Evolutionary conservation across 2,113 vertebrate species (phyloP), one percentile per base, ranked within the genome.

Genomic region (Heterochromis multidens): DNA sequence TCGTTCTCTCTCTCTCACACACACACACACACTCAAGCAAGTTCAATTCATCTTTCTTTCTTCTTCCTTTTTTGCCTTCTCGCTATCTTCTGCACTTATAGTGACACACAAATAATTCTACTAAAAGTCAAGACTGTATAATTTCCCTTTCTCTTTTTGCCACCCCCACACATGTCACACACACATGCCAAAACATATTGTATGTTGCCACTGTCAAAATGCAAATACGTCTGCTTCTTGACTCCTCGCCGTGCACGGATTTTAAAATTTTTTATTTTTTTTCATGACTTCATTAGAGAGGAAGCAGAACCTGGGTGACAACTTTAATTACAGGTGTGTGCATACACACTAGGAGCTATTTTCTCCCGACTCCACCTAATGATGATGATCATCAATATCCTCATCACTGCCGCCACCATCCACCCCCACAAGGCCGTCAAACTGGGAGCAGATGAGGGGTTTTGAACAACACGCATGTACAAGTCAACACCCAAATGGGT

Each of bases 281-380:
- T 58, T 57, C 1, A 60, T 79, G 79, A 84, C 89, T 93, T 94
- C 87, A 94, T 93, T 93, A 91, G 83, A 86, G 62, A 65, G 77
- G 25, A 82, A 90, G 88, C 59, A 8, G 23, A 85, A 88, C 79
- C 82, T 86, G 49, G 83, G 77, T 93, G 91, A 93, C 92, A 93
- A 91, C 85, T 90, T 94, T 94, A 93, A 94, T 94, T 91, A 91
- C 90, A 95, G 90, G 81, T 89, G 81, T 77, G 46, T 31, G 25
- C 87, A 77, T 60, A 92, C 89, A 93, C 86, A 93, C 89, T 60
- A 74, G 61, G 62, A 91, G 87, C 83, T 88, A 91, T 93, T 92
- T 90, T 90, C 80, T 82, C 65, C 91, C 35, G 49, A 84, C 88
- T 88, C 85, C n/a, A 91, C 89, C 87, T 90, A 88, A 93, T 90